Evolutionary conservation across 2,888 invertebrate genomes (phyloP).

Genomic region (Odontocerum albicorne): DNA sequence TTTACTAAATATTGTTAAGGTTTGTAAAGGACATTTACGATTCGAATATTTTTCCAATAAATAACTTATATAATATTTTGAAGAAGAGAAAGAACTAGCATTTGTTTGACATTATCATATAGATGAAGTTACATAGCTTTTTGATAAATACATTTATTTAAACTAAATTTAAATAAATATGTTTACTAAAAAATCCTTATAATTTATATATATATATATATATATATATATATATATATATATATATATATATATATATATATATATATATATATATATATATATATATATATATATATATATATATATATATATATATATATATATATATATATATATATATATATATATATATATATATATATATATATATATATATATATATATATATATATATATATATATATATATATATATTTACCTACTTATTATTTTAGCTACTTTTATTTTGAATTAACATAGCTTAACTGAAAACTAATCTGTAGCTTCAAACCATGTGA

Average conservation of each 20-base stretch:
- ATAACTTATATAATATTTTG: too few species aligned
- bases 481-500: too few species aligned
- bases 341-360: background rate
- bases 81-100: too few species aligned
- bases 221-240: background rate
- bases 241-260: background rate
- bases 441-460: too few species aligned
- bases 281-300: background rate
- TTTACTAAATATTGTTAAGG: too few species aligned
- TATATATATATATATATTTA: background rate
- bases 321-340: background rate
- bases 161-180: background rate
- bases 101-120: too few species aligned
- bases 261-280: background rate
- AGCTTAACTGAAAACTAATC: too few species aligned
- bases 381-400: background rate
- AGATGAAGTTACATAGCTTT: too few species aligned
- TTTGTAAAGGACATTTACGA: too few species aligned
- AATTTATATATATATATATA: background rate
- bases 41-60: too few species aligned
- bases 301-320: background rate
- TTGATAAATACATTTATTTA: too few species aligned
- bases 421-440: background rate
- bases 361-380: background rate
- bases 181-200: background rate